Evolutionary conservation across 2,797 vertebrate species (phyloP), one percentile per base, ranked within the genome.

Genomic region (Neosilurus hyrtlii): DNA sequence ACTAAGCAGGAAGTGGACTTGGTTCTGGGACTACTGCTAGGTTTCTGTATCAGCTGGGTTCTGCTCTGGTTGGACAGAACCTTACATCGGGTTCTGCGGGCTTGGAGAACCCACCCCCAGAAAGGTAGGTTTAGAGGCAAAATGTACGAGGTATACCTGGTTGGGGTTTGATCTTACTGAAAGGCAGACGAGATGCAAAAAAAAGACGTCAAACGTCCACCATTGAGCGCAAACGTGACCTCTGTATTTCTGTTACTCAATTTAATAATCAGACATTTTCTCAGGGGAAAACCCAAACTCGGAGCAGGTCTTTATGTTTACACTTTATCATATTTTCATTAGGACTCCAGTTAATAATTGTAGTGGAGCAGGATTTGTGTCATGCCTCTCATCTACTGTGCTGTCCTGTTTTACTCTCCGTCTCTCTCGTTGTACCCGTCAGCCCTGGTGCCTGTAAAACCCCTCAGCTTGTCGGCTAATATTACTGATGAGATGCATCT

Each of bases 1-100:
- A 96, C 94, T 88, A 95, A 95, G 91, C 96, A 96, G 88, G 95
- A 96, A 92, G 94, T 96, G 30, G 95, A 96, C 35, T 91, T 96
- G 91, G 93, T 96, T 92, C 88, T 95, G 89, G 96, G 96, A 88
- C 92, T 97, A 86, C 92, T 96, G 87, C 90, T 96, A 87, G 96
- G 95, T 49, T 94, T 97, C 93, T 96, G 94, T 89, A 94, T 96
- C 91, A 95, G 94, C 91, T 95, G 94, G 94, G 92, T 96, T 86
- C 93, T 97, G 90, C 93, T 95, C 87, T 96, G 95, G 94, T 92
- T 97, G 92, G 94, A 96, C 0, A 91, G 94, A 4, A 91, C 94
- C 1, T 93, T 95, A 37, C 93, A 95, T 86, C 94, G 94, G 0
- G 92, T 93, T 0, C 93, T 96, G 84, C 92, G 93, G 9, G 93